Evolutionary conservation across 2,797 vertebrate species (phyloP), one percentile per base, ranked within the genome.

Genomic region (Tragelaphus eurycerus): DNA sequence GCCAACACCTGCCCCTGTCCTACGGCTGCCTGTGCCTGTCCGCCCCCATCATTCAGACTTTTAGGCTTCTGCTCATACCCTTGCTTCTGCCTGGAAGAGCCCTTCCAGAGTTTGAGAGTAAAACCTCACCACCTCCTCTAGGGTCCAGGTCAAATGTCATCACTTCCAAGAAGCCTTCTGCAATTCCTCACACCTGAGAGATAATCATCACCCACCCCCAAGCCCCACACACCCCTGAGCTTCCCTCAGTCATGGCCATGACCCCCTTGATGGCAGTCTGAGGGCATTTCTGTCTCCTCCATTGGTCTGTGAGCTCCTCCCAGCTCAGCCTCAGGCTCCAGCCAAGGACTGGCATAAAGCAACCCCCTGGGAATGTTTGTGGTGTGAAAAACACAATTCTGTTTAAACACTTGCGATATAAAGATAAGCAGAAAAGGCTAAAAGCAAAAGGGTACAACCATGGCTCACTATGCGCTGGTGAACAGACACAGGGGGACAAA

Each of bases 21-120:
- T 46, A 6, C 0, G 4, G 54, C 38, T 74, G 29, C 38, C n/a
- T 19, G 0, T 0, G 50, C n/a, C 34, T 0, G 0, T 19, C 52
- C 19, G 4, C 79, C 15, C 38, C 31, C 14, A 1, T 5, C 19
- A 48, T 9, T 54, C 43, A 87, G 85, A 25, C 15, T 43, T 16
- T 14, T 1, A 12, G 23, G n/a, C 78, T 79, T 67, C 21, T 7
- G 79, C 46, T 46, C 31, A 23, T 12, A n/a, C 17, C 25, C 3
- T 19, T 1, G 50, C 46, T 34, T 59, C 89, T 27, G 31, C 34
- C 71, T n/a, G 64, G 90, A 90, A 90, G 48, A 74, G 31, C 92
- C 60, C 31, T 46, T 12, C 14, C 0, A 2, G n/a, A 6, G 13
- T 38, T 59, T 48, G 62, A 25, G 0, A 15, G 14, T 13, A 8